Percentiles rank a stretch among this genome's conserved stretches.
These are phyloP conservation scores for Acanthopleura granulata DNA, from an alignment of 2,888 invertebrate genomes.

Conservation along the genomic window DNA sequence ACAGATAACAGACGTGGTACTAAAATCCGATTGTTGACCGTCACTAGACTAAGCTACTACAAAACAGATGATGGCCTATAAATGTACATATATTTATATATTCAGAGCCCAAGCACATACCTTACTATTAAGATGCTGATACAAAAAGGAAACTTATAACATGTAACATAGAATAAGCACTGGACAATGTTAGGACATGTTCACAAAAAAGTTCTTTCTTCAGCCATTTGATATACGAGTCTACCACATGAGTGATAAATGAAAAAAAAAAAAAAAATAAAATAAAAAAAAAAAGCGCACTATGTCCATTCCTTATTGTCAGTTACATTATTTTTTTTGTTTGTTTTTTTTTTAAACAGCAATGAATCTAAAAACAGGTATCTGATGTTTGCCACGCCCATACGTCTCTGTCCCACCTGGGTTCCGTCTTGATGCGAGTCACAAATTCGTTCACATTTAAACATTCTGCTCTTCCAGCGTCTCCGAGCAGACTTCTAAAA, in stretches of 20 bases:
- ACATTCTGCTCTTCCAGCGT: too few relatives aligned
- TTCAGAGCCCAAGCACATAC: background rate
- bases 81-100: background rate
- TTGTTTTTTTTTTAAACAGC: conserved; percentile 4
- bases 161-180: conserved; percentile 12
- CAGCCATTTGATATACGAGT: conserved; percentile 15
- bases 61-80: background rate
- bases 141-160: conserved; percentile 17
- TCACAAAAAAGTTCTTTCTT: background rate
- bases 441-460: too few relatives aligned
- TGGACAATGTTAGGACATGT: background rate
- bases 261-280: background rate
- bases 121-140: conserved; percentile 9
- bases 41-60: background rate
- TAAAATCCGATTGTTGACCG: background rate
- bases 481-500: too few relatives aligned
- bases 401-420: too few relatives aligned
- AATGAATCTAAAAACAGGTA: conserved; percentile 15
- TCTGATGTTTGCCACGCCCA: background rate
- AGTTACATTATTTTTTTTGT: conserved; percentile 8
- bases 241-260: conserved; percentile 17
- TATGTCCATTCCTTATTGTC: conserved; percentile 15
- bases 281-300: conserved; percentile 7
- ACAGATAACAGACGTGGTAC: conserved; percentile 2
- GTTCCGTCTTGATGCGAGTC: too few relatives aligned